Conservation (phyloP, 2,888 invertebrate species). For the Sylvicola fuscatus region DNA sequence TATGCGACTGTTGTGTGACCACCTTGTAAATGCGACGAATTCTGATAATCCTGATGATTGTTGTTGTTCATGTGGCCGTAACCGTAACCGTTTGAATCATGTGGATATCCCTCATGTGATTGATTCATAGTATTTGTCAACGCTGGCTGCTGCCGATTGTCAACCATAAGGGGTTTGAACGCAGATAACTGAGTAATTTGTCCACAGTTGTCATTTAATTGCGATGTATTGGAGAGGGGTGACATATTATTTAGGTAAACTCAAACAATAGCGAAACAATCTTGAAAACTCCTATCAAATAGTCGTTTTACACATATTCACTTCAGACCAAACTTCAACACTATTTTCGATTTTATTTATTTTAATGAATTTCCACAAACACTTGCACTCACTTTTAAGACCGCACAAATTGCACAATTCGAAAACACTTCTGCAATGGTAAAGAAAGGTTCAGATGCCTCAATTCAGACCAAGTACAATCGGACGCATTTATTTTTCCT, state of each 20-base stretch:
- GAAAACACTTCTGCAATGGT: no score
- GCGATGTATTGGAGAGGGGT: constrained; percentile 1
- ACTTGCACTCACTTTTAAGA: background rate
- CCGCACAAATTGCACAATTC: no score
- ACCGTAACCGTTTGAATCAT: background rate
- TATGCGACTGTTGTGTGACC: background rate
- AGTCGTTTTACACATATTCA: no score
- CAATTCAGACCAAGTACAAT: no score
- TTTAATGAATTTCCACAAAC: constrained; percentile 2
- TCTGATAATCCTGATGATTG: constrained; percentile 4
- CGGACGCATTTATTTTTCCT: no score
- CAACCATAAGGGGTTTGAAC: constrained; percentile 5
- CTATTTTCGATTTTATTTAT: no score
- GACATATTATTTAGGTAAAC: background rate
- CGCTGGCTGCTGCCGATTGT: constrained; percentile 3
- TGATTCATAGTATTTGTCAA: background rate
- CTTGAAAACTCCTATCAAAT: no score
- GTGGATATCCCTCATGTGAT: constrained; percentile 1
- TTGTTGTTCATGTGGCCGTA: constrained; percentile 1
- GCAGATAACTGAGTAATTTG: constrained; percentile 3
- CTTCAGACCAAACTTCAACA: no score
- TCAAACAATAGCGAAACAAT: no score
- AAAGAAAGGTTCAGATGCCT: no score
- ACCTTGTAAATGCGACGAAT: background rate
- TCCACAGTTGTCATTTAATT: background rate